These are phyloP conservation scores for Lepidurus apus DNA, from an alignment of 1,140 invertebrate genomes.

Conservation along the genomic window DNA sequence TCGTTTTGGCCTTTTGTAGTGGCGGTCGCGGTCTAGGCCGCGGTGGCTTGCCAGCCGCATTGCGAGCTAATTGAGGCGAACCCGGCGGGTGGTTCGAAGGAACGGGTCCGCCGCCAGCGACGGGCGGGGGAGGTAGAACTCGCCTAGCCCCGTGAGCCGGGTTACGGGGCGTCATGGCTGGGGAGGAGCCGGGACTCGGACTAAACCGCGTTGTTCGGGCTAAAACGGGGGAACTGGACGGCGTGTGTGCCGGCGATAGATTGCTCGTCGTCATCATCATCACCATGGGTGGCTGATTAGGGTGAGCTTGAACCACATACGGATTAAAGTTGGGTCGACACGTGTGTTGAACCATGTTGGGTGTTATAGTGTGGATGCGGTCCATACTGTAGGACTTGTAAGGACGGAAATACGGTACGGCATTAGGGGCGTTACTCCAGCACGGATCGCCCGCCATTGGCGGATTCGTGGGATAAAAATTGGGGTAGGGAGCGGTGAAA, in stretches of 20 bases:
- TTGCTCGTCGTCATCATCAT: not conserved
- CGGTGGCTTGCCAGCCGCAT: slow-evolving; percentile 32
- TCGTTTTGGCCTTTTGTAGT: slow-evolving; percentile 30
- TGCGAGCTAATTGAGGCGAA: not conserved
- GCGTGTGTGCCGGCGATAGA: slow-evolving; percentile 30
- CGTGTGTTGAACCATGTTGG: not conserved
- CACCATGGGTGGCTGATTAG: not conserved
- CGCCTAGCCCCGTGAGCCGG: slow-evolving; percentile 1
- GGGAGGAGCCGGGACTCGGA: slow-evolving; percentile 23
- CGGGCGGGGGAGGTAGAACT: not conserved
- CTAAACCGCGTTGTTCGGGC: slow-evolving; percentile 23
- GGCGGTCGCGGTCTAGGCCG: slow-evolving; percentile 28
- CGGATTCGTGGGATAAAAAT: not conserved
- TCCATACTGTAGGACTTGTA: slow-evolving; percentile 34
- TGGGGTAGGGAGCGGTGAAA: not conserved
- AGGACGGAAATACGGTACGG: not conserved
- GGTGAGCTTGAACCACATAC: not conserved
- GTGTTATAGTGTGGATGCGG: not conserved
- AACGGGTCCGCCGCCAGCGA: not conserved
- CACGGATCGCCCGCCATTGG: not conserved
- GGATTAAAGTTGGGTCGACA: not conserved
- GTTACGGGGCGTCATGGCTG: not conserved
- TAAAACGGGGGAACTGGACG: slow-evolving; percentile 30
- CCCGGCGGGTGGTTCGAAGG: slow-evolving; percentile 20
- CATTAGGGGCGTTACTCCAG: not conserved